Base-by-base conservation (phyloP, 2,797 vertebrate genomes). In the Allobates femoralis region DNA sequence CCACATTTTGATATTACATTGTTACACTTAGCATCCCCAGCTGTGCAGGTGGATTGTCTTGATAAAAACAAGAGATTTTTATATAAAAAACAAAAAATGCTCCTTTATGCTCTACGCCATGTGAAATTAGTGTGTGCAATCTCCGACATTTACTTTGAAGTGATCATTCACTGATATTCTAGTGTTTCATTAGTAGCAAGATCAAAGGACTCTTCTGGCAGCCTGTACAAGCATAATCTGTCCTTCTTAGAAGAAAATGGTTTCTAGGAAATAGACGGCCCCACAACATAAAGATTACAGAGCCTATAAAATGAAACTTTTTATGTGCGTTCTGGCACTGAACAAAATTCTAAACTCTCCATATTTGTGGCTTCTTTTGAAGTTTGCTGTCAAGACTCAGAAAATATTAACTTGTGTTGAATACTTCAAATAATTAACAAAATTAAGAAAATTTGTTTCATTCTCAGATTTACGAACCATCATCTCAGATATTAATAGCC, bases 401-500 rank as follows among this genome's bases (percentile, higher is more conserved):
- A 21, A 53, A 62, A 62, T 62, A 62, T 62, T 62, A 73, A 46
- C 4, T 28, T 23, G 23, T 41, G 18, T 21, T 23, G 18, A 7
- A 16, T 8, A 11, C n/a, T 71, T 37, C 19, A 71, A n/a, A 71
- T 23, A 23, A 58, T 37, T 14, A 34, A 37, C 2, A 37, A 21
- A 30, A 53, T 41, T 34, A 78, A 2, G 30, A 1, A 21, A 84
- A n/a, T 89, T 10, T 74, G 78, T 60, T 88, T 18, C 90, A 78
- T 69, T 89, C 91, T 86, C 89, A 95, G 93, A 91, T 21, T 81
- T 95, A 53, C 12, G 15, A 55, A 69, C 85, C 62, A 85, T 91
- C 56, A 55, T 91, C 85, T 89, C 89, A 81, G 91, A 92, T 81
- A 91, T 92, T 90, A 91, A 91, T 89, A 84, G 66, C 37, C 73